Percentiles rank a stretch among this genome's conserved stretches.
Conservation (phyloP, 2,113 vertebrate genomes). For the Piprites chloris region DNA sequence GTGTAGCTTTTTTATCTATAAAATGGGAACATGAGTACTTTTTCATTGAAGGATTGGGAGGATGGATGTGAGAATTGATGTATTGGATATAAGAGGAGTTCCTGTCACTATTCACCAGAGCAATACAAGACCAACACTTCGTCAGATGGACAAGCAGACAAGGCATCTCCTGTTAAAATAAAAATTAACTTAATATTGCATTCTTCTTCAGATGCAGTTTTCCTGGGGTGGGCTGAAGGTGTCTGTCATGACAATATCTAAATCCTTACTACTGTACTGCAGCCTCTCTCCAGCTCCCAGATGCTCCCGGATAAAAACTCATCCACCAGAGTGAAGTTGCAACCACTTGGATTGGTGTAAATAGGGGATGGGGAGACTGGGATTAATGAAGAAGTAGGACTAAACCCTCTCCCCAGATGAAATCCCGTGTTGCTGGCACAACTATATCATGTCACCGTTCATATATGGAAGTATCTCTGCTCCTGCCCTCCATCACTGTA, state of each 20-base stretch:
- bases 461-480: neutral
- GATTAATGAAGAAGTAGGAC: neutral
- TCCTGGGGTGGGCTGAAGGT: neutral
- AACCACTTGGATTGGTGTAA: neutral
- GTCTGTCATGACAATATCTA: neutral
- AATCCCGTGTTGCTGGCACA: neutral
- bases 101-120: neutral
- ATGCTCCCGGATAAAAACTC: neutral
- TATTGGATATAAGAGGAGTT: neutral
- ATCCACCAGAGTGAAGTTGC: neutral
- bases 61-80: neutral
- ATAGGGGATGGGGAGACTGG: neutral
- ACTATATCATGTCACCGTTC: neutral
- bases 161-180: neutral
- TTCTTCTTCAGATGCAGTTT: neutral
- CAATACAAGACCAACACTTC: neutral
- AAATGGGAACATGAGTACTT: neutral
- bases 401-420: neutral
- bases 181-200: neutral
- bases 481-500: neutral
- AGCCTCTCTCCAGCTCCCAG: neutral
- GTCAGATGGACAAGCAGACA: neutral
- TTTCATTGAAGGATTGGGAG: neutral
- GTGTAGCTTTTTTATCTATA: neutral
- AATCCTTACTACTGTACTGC: neutral